These are phyloP conservation scores for Rhinolophus ferrumequinum DNA, from an alignment of 2,113 vertebrate species.

Conservation along the genomic window DNA sequence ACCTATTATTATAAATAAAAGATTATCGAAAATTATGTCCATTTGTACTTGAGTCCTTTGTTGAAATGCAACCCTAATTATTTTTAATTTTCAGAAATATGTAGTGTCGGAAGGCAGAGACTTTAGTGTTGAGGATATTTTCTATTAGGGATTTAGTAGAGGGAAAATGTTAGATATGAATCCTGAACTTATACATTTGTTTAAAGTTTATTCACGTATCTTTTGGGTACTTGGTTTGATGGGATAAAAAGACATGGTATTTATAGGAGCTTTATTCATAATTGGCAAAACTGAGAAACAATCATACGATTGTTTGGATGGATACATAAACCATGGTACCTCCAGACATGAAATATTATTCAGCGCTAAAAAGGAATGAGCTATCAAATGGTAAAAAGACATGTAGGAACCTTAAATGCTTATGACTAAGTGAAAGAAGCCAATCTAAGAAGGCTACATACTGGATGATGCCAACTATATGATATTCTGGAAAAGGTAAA, in stretches of 20 bases:
- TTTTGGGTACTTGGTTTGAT: conserved; percentile 22
- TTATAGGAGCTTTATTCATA: not conserved
- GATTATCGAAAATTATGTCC: not conserved
- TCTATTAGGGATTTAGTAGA: not conserved
- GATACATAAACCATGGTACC: not conserved
- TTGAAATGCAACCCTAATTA: not conserved
- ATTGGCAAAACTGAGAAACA: not conserved
- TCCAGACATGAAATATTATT: not conserved
- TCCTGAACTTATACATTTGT: conserved; percentile 1
- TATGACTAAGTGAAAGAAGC: not conserved
- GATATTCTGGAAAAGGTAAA: not conserved
- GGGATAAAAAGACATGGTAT: not conserved
- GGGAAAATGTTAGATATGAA: not conserved
- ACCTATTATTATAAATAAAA: not conserved
- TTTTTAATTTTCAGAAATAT: not conserved
- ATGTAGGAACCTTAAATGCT: not conserved
- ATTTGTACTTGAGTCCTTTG: not conserved
- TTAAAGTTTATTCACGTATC: not conserved
- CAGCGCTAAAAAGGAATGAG: not conserved
- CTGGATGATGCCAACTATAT: not conserved
- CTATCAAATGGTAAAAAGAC: not conserved
- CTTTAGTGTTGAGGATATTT: conserved; percentile 26
- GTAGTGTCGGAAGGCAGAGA: not conserved
- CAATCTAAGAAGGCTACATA: not conserved
- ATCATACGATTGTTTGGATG: no score